Evolutionary conservation across 2,797 vertebrate genomes (phyloP).

Genomic region (Orestias chungarensis): DNA sequence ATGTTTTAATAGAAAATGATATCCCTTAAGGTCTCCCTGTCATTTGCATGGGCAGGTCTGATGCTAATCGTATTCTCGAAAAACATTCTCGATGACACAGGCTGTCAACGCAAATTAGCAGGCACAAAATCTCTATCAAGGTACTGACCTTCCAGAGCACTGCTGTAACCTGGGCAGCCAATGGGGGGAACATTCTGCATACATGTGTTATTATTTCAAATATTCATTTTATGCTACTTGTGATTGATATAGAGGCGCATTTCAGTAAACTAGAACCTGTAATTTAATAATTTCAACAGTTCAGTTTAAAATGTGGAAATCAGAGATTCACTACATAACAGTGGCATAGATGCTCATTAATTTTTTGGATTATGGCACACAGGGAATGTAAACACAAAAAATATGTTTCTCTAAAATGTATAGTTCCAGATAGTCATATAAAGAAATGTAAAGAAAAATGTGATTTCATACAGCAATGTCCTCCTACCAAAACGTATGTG

Average conservation of each 20-base stretch:
- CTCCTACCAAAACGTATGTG: background rate
- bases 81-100: conserved; percentile 72
- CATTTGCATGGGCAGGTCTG: conserved; percentile 80
- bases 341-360: background rate
- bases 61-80: conserved; percentile 76
- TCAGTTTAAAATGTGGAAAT: background rate
- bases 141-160: conserved; percentile 70
- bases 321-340: background rate
- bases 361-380: background rate
- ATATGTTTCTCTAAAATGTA: background rate
- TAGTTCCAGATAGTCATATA: background rate
- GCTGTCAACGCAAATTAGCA: conserved; percentile 79
- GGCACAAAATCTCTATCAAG: conserved; percentile 70
- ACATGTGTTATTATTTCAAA: conserved; percentile 17
- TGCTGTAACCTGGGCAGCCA: conserved; percentile 43
- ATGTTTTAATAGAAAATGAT: conserved; percentile 83
- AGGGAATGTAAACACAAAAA: background rate
- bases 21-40: conserved; percentile 83
- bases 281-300: background rate
- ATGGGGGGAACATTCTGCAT: conserved; percentile 21
- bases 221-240: background rate
- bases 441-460: background rate
- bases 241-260: background rate
- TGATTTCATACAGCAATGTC: background rate
- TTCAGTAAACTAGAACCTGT: background rate